Evolutionary conservation across 2,113 vertebrate genomes (phyloP), one percentile per base, ranked within the genome.

Genomic region (Ctenodactylus gundi): DNA sequence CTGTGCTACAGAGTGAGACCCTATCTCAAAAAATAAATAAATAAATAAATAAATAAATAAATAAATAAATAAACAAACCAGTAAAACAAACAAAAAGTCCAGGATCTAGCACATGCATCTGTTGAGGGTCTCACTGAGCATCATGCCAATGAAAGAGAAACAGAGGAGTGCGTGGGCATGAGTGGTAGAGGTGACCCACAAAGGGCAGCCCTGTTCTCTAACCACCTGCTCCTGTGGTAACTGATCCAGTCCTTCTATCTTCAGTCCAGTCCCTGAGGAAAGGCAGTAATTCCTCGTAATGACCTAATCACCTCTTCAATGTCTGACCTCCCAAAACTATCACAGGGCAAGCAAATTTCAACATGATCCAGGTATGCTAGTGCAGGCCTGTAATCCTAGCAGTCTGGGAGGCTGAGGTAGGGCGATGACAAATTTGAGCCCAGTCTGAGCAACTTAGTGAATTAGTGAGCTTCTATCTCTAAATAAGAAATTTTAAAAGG

Each of bases 181-280:
- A 9, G 11, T 18, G 8, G 31, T 20, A 75, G 46, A 64, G 62
- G 31, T 55, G 31, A 11, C 44, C 21, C 2, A 0, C 20, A 17
- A 53, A 29, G 36, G 15, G 64, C 34, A 44, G 49, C 49, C 58
- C 41, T 12, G 13, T 44, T 17, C 13, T 64, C 31, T 64, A 8
- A 65, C 44, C 53, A 82, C 57, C 67, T 88, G 60, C 87, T 83
- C 31, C 67, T 39, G 25, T 62, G 91, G 55, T 20, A 51, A 88
- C 55, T 51, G 60, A 64, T 72, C 84, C 76, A 83, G 92, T 89
- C 85, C 39, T 75, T 67, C 92, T n/a, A 81, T 75, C 72, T 81
- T 6, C 4, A 80, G 64, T 46, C 44, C 55, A 53, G 65, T 46
- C 53, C 49, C 78, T n/a, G 27, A 80, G 34, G n/a, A 68, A 67